A percentile compares a stretch with the other conserved stretches of the same genome.
Evolutionary conservation across 2,113 vertebrate species (phyloP).

Genomic region (Nothoprocta perdicaria): DNA sequence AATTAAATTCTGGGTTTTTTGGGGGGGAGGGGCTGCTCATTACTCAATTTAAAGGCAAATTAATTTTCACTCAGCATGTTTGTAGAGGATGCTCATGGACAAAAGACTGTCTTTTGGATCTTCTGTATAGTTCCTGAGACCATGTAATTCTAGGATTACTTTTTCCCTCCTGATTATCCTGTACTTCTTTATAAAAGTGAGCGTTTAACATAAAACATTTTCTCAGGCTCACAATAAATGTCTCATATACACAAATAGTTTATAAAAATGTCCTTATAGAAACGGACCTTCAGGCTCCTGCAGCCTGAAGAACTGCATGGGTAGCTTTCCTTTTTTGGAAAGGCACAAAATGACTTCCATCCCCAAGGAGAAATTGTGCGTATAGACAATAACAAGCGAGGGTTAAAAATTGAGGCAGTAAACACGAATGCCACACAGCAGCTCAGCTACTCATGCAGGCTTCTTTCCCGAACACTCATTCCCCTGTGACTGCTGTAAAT

Average conservation of each 20-base stretch:
- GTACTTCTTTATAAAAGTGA: not conserved
- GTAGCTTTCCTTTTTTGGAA: not conserved
- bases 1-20: not conserved
- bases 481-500: slow-evolving; percentile 24
- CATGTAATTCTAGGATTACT: not conserved
- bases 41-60: not conserved
- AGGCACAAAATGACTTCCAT: not conserved
- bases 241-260: not conserved
- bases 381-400: not conserved
- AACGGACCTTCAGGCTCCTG: not conserved
- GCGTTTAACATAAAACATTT: not conserved
- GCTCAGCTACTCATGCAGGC: not conserved
- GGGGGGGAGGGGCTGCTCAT: not conserved
- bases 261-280: not conserved
- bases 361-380: not conserved
- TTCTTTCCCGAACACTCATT: slow-evolving; percentile 20
- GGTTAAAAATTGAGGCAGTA: not conserved
- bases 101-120: not conserved
- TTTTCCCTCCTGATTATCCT: not conserved
- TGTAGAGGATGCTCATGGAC: not conserved
- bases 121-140: not conserved
- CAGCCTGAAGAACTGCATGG: not conserved
- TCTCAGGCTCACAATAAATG: not conserved
- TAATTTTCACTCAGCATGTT: not conserved
- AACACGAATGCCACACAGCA: slow-evolving; percentile 18